Percentiles rank a stretch among this genome's conserved stretches.
Evolutionary conservation across 2,888 invertebrate genomes (phyloP).

Genomic region (Polyommatus iphigenia): DNA sequence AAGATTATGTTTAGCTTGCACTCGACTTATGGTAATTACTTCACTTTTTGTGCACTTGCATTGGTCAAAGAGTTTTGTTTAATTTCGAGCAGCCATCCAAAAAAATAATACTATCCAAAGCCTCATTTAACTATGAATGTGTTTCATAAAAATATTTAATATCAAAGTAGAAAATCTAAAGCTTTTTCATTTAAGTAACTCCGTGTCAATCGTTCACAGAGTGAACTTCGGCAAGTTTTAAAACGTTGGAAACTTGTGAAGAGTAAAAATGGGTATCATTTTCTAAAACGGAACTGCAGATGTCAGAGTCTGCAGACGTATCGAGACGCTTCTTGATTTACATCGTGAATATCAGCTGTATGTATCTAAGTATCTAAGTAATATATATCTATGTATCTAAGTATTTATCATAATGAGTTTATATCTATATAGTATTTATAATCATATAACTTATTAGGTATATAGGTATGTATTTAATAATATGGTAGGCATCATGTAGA

Average conservation of each 20-base stretch:
- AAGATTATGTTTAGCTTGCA: conserved; percentile 40
- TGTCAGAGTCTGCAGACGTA: conserved; percentile 2
- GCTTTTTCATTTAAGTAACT: conserved; percentile 13
- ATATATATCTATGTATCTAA: no score
- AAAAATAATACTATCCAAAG: neutral
- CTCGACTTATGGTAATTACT: conserved; percentile 21
- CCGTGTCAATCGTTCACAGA: conserved; percentile 14
- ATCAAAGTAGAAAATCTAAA: neutral
- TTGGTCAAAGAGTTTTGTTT: neutral
- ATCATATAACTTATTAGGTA: no score
- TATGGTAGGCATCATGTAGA: no score
- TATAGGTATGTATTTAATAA: no score
- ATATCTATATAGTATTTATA: no score
- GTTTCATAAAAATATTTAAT: no score
- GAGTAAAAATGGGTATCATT: conserved; percentile 13
- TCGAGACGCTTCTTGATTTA: neutral
- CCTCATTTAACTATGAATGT: neutral
- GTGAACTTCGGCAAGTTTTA: conserved; percentile 10
- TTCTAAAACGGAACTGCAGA: conserved; percentile 7
- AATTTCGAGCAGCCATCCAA: neutral
- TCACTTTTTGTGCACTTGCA: neutral
- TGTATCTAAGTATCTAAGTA: no score
- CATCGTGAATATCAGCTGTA: no score
- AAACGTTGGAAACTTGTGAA: neutral
- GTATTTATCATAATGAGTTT: no score